phyloP scores from a whole-genome alignment of 2,113 vertebrate genomes.

The Chamaea fasciata region DNA sequence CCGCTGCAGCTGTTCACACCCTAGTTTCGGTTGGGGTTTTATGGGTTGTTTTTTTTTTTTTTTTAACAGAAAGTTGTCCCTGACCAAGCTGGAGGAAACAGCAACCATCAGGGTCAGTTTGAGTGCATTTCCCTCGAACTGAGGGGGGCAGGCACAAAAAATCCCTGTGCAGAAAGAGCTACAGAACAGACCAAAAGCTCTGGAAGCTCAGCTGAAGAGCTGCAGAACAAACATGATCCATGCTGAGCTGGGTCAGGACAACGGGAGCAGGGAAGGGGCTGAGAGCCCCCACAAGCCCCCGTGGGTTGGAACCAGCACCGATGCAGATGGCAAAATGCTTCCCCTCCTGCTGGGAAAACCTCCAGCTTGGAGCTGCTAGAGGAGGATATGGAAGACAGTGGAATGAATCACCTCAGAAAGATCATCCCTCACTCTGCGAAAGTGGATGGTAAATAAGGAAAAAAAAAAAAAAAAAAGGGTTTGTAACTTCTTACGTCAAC shows the following conservation, averaged over 20 bases:
- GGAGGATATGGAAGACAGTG: background rate
- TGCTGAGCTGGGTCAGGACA: background rate
- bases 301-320: background rate
- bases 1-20: background rate
- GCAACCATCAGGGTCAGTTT: background rate
- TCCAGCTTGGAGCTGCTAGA: conserved; percentile 12
- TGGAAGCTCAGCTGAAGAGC: background rate
- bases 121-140: background rate
- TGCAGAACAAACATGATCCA: fast-evolving
- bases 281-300: background rate
- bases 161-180: background rate
- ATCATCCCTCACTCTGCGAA: background rate
- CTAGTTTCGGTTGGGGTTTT: background rate
- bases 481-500: background rate
- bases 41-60: background rate
- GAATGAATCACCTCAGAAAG: conserved; percentile 21
- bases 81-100: background rate
- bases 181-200: background rate
- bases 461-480: background rate
- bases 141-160: background rate
- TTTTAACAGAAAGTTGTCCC: background rate
- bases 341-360: background rate
- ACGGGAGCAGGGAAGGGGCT: background rate
- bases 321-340: conserved; percentile 4
- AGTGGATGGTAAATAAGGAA: background rate